Percentiles rank a stretch among this genome's conserved stretches.
Conservation (phyloP, 2,113 vertebrate genomes). For the Oxygymnocypris stewartii region DNA sequence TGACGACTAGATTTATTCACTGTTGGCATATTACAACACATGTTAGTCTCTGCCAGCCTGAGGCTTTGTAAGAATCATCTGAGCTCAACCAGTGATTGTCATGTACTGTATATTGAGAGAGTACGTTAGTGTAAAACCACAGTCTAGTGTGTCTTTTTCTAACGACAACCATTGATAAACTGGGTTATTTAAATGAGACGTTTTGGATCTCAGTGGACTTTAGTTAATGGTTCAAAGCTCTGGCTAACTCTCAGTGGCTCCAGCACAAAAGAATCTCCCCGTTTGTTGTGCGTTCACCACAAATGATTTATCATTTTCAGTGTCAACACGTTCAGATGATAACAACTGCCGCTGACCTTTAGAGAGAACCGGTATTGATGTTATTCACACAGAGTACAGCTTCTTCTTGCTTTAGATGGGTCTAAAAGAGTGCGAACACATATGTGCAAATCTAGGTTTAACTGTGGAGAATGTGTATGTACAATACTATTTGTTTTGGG, state of each 20-base stretch:
- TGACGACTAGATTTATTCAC: background rate
- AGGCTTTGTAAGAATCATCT: slow-evolving; percentile 9
- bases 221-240: slow-evolving; percentile 17
- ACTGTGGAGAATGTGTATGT: background rate
- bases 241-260: slow-evolving; percentile 20
- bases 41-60: background rate
- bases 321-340: slow-evolving; percentile 33
- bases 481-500: slow-evolving; percentile 2
- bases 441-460: background rate
- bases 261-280: background rate
- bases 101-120: background rate
- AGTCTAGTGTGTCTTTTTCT: background rate
- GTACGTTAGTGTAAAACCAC: slow-evolving; percentile 15
- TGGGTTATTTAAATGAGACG: background rate
- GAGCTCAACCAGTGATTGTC: background rate
- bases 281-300: slow-evolving; percentile 29
- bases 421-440: background rate
- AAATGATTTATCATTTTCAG: slow-evolving; percentile 46
- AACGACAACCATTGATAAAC: background rate
- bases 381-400: slow-evolving; percentile 5
- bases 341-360: slow-evolving; percentile 36
- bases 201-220: slow-evolving; percentile 25
- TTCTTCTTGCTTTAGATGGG: background rate
- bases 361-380: slow-evolving; percentile 23
- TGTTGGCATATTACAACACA: background rate